phyloP scores from a whole-genome alignment of 1,140 invertebrate genomes.

The Drosophila nebulosa region DNA sequence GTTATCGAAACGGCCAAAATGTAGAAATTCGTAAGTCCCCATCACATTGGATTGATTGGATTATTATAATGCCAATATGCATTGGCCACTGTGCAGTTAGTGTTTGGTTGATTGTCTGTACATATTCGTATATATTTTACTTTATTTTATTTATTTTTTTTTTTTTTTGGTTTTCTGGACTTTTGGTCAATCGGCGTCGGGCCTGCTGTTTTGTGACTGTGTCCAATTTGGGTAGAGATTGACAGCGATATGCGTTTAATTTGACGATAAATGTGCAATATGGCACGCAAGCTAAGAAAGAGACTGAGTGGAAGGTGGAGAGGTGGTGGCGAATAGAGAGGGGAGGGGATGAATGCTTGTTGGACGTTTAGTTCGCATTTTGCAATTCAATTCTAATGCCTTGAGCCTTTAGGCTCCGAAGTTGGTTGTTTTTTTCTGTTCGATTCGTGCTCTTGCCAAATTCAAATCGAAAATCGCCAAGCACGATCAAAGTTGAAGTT shows the following conservation, averaged over 20 bases:
- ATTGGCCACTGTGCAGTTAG: background rate
- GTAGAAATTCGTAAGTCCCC: too few species aligned
- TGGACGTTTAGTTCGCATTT: slow-evolving; percentile 24
- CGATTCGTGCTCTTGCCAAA: slow-evolving; percentile 68
- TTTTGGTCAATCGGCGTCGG: slow-evolving; percentile 20
- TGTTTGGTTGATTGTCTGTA: too few species aligned
- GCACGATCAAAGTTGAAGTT: slow-evolving; percentile 56
- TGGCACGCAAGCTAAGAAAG: slow-evolving; percentile 43
- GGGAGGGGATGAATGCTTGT: slow-evolving; percentile 6
- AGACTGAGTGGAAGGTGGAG: background rate
- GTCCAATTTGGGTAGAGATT: slow-evolving; percentile 59
- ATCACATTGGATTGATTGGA: too few species aligned
- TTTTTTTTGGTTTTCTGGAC: background rate
- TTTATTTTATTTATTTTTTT: background rate
- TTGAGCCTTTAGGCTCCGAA: slow-evolving; percentile 38
- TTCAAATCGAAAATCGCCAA: slow-evolving; percentile 56
- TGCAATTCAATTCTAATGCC: slow-evolving; percentile 67
- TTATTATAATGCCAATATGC: background rate
- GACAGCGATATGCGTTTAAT: slow-evolving; percentile 63
- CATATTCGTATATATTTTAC: background rate
- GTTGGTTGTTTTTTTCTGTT: slow-evolving; percentile 1
- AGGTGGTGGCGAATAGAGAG: too few species aligned
- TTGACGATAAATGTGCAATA: slow-evolving; percentile 63
- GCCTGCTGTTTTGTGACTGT: slow-evolving; percentile 60
- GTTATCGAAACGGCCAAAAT: too few species aligned